A percentile compares a stretch with the other conserved stretches of the same genome.
These are phyloP conservation scores for Lysiphlebus fabarum DNA, from an alignment of 1,140 invertebrate species.

Conservation along the genomic window DNA sequence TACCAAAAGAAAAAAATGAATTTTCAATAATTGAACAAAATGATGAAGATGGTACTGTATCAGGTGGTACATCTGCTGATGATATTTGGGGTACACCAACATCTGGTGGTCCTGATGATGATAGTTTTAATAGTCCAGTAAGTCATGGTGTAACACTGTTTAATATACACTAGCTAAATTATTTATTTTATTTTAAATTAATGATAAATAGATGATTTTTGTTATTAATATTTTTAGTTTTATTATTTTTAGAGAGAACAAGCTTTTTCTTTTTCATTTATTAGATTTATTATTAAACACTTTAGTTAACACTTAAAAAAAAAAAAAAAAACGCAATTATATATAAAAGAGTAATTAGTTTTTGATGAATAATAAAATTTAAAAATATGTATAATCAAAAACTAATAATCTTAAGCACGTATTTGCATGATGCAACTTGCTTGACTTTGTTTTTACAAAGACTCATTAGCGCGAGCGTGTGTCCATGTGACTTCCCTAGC, in stretches of 20 bases:
- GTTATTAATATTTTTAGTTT: not conserved
- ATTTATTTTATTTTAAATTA: too few relatives aligned
- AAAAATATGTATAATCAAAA: too few relatives aligned
- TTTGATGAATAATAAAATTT: slow-evolving; percentile 39
- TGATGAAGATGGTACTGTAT: slow-evolving; percentile 66
- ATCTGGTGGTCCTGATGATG: slow-evolving; percentile 75
- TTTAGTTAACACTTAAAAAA: slow-evolving; percentile 4
- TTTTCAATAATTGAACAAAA: slow-evolving; percentile 46
- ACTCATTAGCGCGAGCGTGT: slow-evolving; percentile 51
- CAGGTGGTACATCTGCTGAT: slow-evolving; percentile 75
- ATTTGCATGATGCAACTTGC: slow-evolving; percentile 49
- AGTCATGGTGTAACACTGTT: slow-evolving; percentile 19
- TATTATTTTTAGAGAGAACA: slow-evolving; percentile 13
- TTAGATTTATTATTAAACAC: not conserved
- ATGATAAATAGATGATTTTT: not conserved
- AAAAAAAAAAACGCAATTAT: slow-evolving; percentile 3
- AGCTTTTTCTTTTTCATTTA: slow-evolving; percentile 9
- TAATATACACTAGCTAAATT: not conserved
- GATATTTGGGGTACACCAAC: slow-evolving; percentile 84
- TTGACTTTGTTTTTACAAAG: slow-evolving; percentile 54
- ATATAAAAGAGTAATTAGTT: slow-evolving; percentile 27
- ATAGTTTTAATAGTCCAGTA: slow-evolving; percentile 61
- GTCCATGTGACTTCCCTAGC: slow-evolving; percentile 51
- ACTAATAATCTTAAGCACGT: slow-evolving; percentile 35
- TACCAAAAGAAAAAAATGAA: slow-evolving; percentile 49